phyloP scores from a whole-genome alignment of 2,888 invertebrate genomes.

The Lasioglossum morio region DNA sequence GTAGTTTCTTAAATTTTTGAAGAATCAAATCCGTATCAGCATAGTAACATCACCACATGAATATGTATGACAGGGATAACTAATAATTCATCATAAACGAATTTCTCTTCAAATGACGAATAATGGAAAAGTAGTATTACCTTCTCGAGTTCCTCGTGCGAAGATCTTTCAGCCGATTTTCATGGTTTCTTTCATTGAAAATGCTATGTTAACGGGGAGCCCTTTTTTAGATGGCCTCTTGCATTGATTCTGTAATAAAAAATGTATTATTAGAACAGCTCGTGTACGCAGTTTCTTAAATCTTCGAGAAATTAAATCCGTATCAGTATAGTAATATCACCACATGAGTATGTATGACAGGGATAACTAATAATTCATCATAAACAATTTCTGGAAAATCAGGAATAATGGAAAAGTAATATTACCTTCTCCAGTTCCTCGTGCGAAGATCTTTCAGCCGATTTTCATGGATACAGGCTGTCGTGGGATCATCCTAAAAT shows the following conservation, averaged over 20 bases:
- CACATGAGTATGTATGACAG: constrained; percentile 79
- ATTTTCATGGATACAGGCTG: not conserved
- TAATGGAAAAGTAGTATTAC: not conserved
- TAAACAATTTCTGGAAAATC: not conserved
- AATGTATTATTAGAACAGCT: not conserved
- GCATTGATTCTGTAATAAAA: constrained; percentile 20
- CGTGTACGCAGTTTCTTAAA: not conserved
- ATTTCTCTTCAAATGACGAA: not conserved
- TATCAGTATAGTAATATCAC: constrained; percentile 77
- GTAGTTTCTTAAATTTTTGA: not conserved
- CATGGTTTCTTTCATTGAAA: not conserved
- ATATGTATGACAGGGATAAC: constrained; percentile 82
- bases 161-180: too few species aligned
- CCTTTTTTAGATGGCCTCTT: too few species aligned
- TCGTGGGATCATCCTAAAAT: not conserved
- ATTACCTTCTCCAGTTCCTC: constrained; percentile 19
- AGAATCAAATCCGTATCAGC: constrained; percentile 66
- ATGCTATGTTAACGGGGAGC: too few species aligned
- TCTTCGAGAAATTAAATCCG: not conserved
- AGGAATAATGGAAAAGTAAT: not conserved
- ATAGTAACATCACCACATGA: constrained; percentile 75
- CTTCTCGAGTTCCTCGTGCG: not conserved
- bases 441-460: not conserved
- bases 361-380: constrained; percentile 81
- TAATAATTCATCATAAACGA: constrained; percentile 72